Evolutionary conservation across 2,113 vertebrate genomes (phyloP), one percentile per base, ranked within the genome.

Genomic region (Lophius piscatorius): DNA sequence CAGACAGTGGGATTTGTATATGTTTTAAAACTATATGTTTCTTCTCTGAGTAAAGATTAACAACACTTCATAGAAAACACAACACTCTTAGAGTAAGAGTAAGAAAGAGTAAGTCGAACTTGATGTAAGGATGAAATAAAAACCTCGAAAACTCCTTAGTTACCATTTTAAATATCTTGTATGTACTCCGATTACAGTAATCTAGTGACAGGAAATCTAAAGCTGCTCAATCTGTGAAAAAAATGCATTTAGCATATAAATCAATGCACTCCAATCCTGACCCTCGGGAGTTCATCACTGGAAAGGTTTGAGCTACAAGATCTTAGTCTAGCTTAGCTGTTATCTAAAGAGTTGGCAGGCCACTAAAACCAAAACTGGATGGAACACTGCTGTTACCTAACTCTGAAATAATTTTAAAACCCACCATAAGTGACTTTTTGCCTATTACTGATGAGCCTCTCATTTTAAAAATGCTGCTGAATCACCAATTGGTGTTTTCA

Each of bases 221-320:
- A 40, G 36, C 63, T 70, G 40, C 35, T 45, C 45, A 50, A 68
- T 74, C 70, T 56, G 60, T 21, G 61, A 38, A 58, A 54, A 57
- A n/a, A 45, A 26, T 9, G 46, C 31, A 34, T 14, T 21, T 9
- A 23, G 56, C 33, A 61, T 74, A 70, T 44, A 82, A 26, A 40
- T 76, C 28, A 23, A 22, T 3, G 16, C 31, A 1, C 60, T 73
- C 17, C 21, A 60, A 70, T 48, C 66, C 46, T 23, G 47, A 75
- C 72, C 60, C 39, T 3, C 1, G 33, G 13, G 7, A 40, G 64
- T 50, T 77, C 56, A 34, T 72, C 63, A 22, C 5, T 58, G 62
- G 51, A 60, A 74, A 76, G 75, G 12, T 65, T 63, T 74, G 68
- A 80, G 65, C 78, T 58, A 26, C 56, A 51, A 58, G 60, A 76